Evolutionary conservation across 2,113 vertebrate species (phyloP).

Genomic region (Aythya baeri): DNA sequence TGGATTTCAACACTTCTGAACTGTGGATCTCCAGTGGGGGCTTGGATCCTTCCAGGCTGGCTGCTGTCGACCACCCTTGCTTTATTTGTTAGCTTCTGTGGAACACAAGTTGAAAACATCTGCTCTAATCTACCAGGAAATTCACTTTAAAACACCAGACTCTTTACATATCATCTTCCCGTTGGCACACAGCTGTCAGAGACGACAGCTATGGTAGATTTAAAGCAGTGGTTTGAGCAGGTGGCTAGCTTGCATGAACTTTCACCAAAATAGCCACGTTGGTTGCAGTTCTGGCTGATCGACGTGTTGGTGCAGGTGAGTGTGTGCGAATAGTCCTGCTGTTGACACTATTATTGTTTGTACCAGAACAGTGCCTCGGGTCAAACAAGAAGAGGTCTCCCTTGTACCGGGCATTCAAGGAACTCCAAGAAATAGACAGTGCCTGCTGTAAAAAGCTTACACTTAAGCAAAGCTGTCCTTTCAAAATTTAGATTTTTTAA

Average conservation of each 20-base stretch:
- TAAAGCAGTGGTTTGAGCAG: conserved; percentile 24
- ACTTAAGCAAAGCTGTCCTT: neutral
- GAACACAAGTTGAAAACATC: neutral
- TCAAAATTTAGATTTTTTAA: neutral
- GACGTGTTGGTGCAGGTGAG: neutral
- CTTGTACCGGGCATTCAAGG: neutral
- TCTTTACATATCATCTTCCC: neutral
- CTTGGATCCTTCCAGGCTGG: neutral
- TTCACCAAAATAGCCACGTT: neutral
- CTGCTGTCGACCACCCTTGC: fast-evolving
- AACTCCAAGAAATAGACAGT: conserved; percentile 16
- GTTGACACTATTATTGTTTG: neutral
- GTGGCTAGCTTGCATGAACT: neutral
- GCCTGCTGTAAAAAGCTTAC: neutral
- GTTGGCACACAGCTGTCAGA: neutral
- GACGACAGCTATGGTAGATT: neutral
- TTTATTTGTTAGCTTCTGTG: neutral
- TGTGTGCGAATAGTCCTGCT: neutral
- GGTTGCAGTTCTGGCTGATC: neutral
- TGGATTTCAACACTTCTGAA: neutral
- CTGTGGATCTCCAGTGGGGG: neutral
- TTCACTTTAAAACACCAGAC: neutral
- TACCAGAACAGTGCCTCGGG: neutral
- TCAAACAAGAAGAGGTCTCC: conserved; percentile 14
- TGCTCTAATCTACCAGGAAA: neutral